A percentile compares a stretch with the other conserved stretches of the same genome.
These are phyloP conservation scores for Drosophila mulleri DNA, from an alignment of 2,888 invertebrate species.

Conservation along the genomic window DNA sequence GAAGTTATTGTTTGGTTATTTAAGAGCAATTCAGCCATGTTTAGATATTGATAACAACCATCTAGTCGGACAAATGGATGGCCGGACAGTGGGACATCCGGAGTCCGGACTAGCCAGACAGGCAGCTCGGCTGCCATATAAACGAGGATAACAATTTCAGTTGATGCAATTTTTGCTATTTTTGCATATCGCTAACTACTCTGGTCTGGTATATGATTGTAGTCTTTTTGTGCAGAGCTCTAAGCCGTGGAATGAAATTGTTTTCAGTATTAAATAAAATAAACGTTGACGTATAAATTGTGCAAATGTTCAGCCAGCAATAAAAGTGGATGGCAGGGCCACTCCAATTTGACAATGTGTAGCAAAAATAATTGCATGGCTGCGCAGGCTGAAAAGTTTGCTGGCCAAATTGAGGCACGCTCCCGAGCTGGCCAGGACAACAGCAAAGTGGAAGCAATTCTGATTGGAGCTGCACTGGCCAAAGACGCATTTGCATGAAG, in stretches of 20 bases:
- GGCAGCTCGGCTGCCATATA: constrained; percentile 7
- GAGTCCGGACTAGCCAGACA: constrained; percentile 15
- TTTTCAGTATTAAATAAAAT: constrained; percentile 77
- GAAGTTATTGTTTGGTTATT: constrained; percentile 79
- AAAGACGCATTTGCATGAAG: constrained; percentile 8
- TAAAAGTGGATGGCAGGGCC: constrained; percentile 45
- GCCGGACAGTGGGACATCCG: constrained; percentile 32
- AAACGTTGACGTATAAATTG: constrained; percentile 77
- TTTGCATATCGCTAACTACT: constrained; percentile 55
- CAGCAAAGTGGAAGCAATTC: constrained; percentile 36
- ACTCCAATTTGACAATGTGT: constrained; percentile 62
- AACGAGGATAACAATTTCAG: constrained; percentile 67
- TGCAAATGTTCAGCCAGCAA: constrained; percentile 73
- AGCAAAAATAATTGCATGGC: constrained; percentile 69
- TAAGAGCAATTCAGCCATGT: constrained; percentile 80
- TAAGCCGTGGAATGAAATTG: constrained; percentile 75
- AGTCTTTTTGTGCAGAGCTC: constrained; percentile 31
- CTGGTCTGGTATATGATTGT: constrained; percentile 14
- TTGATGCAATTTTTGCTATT: constrained; percentile 66
- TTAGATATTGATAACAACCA: constrained; percentile 80
- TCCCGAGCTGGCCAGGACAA: constrained; percentile 16
- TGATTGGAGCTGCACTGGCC: constrained; percentile 11
- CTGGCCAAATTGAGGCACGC: constrained; percentile 24
- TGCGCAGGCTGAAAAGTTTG: constrained; percentile 64
- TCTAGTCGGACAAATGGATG: constrained; percentile 44